Base-by-base conservation (phyloP, 2,113 vertebrate species). In the Austrofundulus limnaeus region DNA sequence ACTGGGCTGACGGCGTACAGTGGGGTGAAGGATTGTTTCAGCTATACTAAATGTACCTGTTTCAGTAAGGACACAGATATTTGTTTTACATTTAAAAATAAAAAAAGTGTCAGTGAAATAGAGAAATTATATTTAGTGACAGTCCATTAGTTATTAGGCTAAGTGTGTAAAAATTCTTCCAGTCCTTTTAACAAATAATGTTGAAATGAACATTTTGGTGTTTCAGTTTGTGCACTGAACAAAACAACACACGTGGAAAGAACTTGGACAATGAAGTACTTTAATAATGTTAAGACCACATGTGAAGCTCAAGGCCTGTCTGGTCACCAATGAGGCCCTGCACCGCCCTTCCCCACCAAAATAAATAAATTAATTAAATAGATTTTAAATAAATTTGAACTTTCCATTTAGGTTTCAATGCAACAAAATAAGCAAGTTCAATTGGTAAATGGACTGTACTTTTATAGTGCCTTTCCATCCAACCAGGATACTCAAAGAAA, bases 1-100 rank as follows among this genome's bases (percentile, higher is more conserved):
- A 68, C 42, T 24, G 24, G 43, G n/a, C n/a, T 63, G 56, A 74
- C 59, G 72, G 46, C 34, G 16, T 21, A 54, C 1, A 7, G 6
- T 14, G n/a, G 51, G 28, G 42, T 61, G 42, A 66, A 31, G 16
- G 25, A 21, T 19, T 28, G 39, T 37, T 72, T 34, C 31, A 23
- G 45, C 31, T 38, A 16, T 37, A 38, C 24, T 61, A 58, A 59
- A 5, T 45, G 49, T 5, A 16, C n/a, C 21, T 3, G 43, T 24
- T 39, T 10, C 19, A 55, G 16, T 43, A 8, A 11, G n/a, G 43
- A 58, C 41, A 4, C 50, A 13, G 57, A 69, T 2, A 47, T n/a
- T 6, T 28, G 21, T 34, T 59, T 21, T 45, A 21, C 23, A 34
- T 28, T 28, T 28, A 28, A 28, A 28, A 28, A 34, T 34, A 34